Evolutionary conservation across 1,140 invertebrate species (phyloP).

Genomic region (Drosophila aff.): DNA sequence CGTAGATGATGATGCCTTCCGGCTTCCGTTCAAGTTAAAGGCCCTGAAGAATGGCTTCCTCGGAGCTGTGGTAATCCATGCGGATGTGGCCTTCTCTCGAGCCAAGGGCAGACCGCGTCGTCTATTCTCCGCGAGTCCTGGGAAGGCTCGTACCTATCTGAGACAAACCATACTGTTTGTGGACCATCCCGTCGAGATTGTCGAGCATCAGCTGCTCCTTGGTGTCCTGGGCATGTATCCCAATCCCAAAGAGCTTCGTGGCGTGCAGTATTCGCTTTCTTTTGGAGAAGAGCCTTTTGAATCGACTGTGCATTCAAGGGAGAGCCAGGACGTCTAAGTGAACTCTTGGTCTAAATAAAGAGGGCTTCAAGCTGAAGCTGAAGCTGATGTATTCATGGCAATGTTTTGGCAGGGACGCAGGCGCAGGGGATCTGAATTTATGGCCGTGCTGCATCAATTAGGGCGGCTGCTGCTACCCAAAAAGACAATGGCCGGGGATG

Average conservation of each 20-base stretch:
- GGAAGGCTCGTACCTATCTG: slow-evolving; percentile 31
- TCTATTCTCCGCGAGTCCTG: slow-evolving; percentile 49
- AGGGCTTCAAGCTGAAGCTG: slow-evolving; percentile 12
- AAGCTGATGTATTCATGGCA: slow-evolving; percentile 72
- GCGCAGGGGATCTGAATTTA: slow-evolving; percentile 67
- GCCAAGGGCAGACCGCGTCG: not conserved
- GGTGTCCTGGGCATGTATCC: slow-evolving; percentile 34
- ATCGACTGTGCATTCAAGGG: not conserved
- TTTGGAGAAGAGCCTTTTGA: not conserved
- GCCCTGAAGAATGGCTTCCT: slow-evolving; percentile 15
- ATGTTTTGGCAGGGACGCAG: slow-evolving; percentile 32
- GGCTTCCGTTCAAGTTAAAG: slow-evolving; percentile 5
- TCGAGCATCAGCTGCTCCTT: slow-evolving; percentile 11
- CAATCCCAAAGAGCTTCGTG: slow-evolving; percentile 11
- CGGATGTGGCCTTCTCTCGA: slow-evolving; percentile 27
- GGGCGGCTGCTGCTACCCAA: slow-evolving; percentile 68
- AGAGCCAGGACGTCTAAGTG: not conserved
- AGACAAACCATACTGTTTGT: slow-evolving; percentile 41
- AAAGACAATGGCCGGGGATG: slow-evolving; percentile 59
- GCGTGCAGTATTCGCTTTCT: slow-evolving; percentile 42
- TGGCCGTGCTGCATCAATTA: slow-evolving; percentile 80
- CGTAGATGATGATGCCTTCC: slow-evolving; percentile 11
- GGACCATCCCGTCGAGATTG: slow-evolving; percentile 1
- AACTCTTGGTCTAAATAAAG: slow-evolving; percentile 47
- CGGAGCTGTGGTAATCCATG: slow-evolving; percentile 21